Base-by-base conservation (phyloP, 1,140 invertebrate genomes). In the Zaprionus africanus region DNA sequence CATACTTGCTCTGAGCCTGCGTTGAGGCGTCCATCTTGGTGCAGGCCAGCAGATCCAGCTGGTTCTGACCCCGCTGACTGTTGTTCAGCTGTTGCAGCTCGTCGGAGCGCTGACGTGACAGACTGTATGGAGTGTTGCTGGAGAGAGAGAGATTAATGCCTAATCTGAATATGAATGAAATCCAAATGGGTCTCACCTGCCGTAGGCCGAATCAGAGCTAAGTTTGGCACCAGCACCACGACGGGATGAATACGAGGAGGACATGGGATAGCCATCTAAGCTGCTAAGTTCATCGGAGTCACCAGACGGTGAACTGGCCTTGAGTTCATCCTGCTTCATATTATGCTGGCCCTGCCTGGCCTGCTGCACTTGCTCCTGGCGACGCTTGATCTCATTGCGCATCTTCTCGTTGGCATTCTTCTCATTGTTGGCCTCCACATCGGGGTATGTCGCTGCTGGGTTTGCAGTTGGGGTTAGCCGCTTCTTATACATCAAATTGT, bases 181-280 rank as follows among this genome's bases (percentile, higher is more conserved):
- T 15, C 24, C 2, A 5, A 1, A 4, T 51, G 56, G 7, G 0
- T 41, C 81, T 93, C 83, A 96, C 95, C 95, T 96, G 93, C 95
- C 95, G 78, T 96, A 96, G 2, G 95, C 95, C 0, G 95, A 96
- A 87, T 96, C 95, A 0, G 93, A 94, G 71, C 94, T 95, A 28
- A 93, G 80, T 78, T 82, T 92, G 26, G 91, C 91, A 49, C 76
- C 74, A 7, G 81, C 86, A 12, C 81, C 91, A 15, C 77, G 81
- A 24, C 88, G 81, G 0, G 82, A 84, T 2, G 75, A 76, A 2
- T 80, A 76, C n/a, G 84, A 83, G 7, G 87, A 82, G n/a, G 85
- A 87, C 68, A 92, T 78, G 22, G 92, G 85, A 75, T 92, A 92
- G 7, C 81, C 74, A 64, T 92, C 92, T 2, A 92, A 60, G 56